phyloP scores from a whole-genome alignment of 2,888 invertebrate species.

The Rapana venosa region DNA sequence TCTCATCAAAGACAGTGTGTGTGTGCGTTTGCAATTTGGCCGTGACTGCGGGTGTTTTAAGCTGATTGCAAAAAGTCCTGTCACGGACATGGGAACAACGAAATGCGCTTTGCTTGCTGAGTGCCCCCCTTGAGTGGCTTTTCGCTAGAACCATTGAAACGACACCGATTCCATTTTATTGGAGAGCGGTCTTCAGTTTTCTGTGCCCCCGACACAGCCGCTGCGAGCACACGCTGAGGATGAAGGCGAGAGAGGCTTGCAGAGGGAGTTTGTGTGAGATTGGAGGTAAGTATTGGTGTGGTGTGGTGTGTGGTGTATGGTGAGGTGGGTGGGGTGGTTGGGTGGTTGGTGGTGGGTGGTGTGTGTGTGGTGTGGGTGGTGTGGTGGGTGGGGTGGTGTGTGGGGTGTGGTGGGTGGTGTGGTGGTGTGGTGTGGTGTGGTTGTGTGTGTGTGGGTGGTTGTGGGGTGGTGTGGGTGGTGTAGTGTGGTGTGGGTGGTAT shows the following conservation, averaged over 20 bases:
- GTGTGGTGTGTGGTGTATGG: too few species aligned
- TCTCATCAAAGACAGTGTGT: conserved; percentile 39
- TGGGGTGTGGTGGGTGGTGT: too few species aligned
- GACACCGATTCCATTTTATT: conserved; percentile 39
- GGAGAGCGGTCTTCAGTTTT: background rate
- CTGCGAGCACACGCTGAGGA: background rate
- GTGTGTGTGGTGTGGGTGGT: background rate
- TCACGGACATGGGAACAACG: conserved; percentile 37
- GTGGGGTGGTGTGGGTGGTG: background rate
- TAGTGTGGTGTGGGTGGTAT: background rate
- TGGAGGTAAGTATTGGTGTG: too few species aligned
- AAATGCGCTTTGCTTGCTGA: conserved; percentile 42
- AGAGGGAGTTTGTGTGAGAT: too few species aligned
- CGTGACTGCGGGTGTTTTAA: conserved; percentile 43
- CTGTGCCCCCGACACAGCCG: background rate
- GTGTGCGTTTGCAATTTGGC: conserved; percentile 38
- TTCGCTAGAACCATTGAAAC: conserved; percentile 26
- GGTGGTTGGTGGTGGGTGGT: too few species aligned
- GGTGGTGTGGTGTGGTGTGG: too few species aligned
- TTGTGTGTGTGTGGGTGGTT: too few species aligned
- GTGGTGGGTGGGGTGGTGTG: too few species aligned
- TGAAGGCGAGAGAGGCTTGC: background rate
- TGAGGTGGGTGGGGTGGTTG: too few species aligned
- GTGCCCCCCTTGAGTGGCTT: conserved; percentile 32
- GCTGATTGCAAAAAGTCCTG: conserved; percentile 44